Conservation (phyloP, 1,140 invertebrate species). For the Harlomillsia oculata region DNA sequence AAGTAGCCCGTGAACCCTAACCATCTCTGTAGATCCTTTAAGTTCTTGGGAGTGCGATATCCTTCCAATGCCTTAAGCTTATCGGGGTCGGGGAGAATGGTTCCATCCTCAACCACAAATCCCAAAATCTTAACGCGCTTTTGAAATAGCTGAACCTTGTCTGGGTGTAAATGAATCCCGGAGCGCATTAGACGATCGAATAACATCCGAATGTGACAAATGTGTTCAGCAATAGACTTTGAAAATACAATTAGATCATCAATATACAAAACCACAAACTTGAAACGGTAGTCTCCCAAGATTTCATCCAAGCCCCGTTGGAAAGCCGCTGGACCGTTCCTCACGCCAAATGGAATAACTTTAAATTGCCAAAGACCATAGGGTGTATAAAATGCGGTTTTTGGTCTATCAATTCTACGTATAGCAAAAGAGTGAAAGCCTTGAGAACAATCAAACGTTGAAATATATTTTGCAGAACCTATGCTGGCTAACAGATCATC, state of each 20-base stretch:
- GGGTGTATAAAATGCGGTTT: slow-evolving; percentile 39
- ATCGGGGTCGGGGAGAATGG: slow-evolving; percentile 35
- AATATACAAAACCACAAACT: not conserved
- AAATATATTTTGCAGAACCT: slow-evolving; percentile 36
- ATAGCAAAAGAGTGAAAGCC: slow-evolving; percentile 44
- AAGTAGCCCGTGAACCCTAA: slow-evolving; percentile 43
- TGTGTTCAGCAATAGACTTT: slow-evolving; percentile 3
- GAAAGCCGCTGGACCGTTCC: slow-evolving; percentile 37
- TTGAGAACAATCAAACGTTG: slow-evolving; percentile 40
- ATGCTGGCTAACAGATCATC: slow-evolving; percentile 17
- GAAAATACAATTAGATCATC: slow-evolving; percentile 22
- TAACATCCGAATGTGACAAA: not conserved
- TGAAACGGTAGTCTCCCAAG: slow-evolving; percentile 10
- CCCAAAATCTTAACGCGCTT: slow-evolving; percentile 34
- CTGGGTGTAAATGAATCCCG: slow-evolving; percentile 14
- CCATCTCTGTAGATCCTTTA: slow-evolving; percentile 40
- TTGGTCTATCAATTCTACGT: slow-evolving; percentile 36
- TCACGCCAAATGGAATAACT: slow-evolving; percentile 36
- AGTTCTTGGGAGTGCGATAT: slow-evolving; percentile 36
- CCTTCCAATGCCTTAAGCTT: slow-evolving; percentile 36
- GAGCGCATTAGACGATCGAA: not conserved
- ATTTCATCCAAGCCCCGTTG: slow-evolving; percentile 33
- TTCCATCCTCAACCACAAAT: slow-evolving; percentile 37
- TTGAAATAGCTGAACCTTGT: slow-evolving; percentile 13
- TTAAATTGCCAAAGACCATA: slow-evolving; percentile 35